Conservation (phyloP, 2,797 vertebrate species). For the Aselliscus stoliczkanus region DNA sequence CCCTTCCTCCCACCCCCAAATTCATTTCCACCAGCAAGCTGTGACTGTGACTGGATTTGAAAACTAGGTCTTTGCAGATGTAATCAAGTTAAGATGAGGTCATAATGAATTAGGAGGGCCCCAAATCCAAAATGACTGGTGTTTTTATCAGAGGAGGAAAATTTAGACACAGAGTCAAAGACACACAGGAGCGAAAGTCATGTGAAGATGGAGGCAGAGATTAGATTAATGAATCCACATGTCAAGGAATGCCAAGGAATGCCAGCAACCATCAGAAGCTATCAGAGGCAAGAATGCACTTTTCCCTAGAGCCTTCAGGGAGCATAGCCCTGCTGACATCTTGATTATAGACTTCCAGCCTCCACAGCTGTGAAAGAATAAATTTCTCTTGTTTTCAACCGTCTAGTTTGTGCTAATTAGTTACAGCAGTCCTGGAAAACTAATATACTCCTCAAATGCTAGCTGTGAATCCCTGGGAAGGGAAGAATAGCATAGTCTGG, state of each 20-base stretch:
- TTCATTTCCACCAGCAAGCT: background rate
- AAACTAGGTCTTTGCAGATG: background rate
- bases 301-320: background rate
- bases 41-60: background rate
- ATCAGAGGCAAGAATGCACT: background rate
- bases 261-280: background rate
- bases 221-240: background rate
- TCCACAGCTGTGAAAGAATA: background rate
- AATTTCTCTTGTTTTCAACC: background rate
- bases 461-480: background rate
- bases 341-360: background rate
- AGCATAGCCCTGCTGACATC: background rate
- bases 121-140: background rate
- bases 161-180: background rate
- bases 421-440: background rate
- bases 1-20: background rate
- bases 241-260: background rate
- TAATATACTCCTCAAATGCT: background rate
- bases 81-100: background rate
- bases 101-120: background rate
- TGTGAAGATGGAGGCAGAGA: background rate
- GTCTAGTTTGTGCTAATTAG: background rate
- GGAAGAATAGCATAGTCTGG: background rate
- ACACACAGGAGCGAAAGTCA: background rate
- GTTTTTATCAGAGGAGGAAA: background rate